phyloP scores from a whole-genome alignment of 53 echinoderm and acorn worm genomes.

The Holothuria scabra region DNA sequence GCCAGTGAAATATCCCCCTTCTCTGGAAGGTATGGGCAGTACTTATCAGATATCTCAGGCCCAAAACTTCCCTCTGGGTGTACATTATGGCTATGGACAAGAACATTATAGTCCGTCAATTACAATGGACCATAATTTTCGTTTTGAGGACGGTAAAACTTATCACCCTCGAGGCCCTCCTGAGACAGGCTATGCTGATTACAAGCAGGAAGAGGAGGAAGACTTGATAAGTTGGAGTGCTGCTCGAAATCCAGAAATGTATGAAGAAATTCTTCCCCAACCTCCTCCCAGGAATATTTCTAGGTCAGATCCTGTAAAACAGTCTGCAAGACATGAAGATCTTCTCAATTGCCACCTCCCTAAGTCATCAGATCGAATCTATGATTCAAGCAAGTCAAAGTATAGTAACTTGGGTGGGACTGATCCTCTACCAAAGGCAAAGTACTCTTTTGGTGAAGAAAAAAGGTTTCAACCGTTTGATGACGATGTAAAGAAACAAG shows the following conservation, averaged over 20 bases:
- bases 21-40: not conserved
- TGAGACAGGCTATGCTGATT: not conserved
- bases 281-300: conserved; percentile 24
- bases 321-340: not conserved
- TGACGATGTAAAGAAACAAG: not conserved
- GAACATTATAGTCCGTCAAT: not conserved
- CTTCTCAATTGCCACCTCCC: not conserved
- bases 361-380: conserved; percentile 35
- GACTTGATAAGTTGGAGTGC: conserved; percentile 30
- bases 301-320: conserved; percentile 36
- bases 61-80: too few species aligned
- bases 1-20: conserved; percentile 19
- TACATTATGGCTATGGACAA: too few species aligned
- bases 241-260: conserved; percentile 36
- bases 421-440: not conserved
- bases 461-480: not conserved
- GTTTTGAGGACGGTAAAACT: conserved; percentile 17
- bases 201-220: conserved; percentile 9
- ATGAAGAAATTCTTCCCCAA: not conserved
- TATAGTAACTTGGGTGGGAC: not conserved
- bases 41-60: too few species aligned
- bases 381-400: not conserved
- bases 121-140: conserved; percentile 33
- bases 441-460: not conserved
- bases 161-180: conserved; percentile 28